A percentile compares a stretch with the other conserved stretches of the same genome.
Evolutionary conservation across 2,797 vertebrate species (phyloP).

Genomic region (Coilia nasus): DNA sequence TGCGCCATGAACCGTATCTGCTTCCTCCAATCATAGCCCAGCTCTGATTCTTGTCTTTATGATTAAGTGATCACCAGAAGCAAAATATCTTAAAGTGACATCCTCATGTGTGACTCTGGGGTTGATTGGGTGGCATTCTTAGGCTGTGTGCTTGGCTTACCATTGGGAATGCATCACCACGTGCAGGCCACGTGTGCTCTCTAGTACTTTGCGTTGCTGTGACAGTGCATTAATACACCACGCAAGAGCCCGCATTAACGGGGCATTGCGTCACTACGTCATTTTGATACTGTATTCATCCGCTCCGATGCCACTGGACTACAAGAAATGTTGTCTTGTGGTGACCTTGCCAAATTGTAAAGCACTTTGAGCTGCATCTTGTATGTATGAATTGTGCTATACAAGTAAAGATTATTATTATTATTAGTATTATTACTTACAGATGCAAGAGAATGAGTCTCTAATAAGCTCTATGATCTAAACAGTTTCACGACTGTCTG

Average conservation of each 20-base stretch:
- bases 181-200: not conserved
- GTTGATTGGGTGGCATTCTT: conserved; percentile 1
- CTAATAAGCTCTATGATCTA: not conserved
- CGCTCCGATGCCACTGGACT: no score
- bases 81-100: not conserved
- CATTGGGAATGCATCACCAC: not conserved
- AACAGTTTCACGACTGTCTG: conserved; percentile 16
- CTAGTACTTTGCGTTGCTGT: no score
- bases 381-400: no score
- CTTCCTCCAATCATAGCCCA: not conserved
- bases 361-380: no score
- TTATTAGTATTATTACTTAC: not conserved
- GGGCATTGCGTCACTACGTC: no score
- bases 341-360: no score
- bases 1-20: not conserved
- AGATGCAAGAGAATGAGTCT: conserved; percentile 12
- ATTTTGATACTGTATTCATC: no score
- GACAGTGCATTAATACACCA: no score
- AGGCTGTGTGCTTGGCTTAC: not conserved
- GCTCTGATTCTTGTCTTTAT: not conserved
- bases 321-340: no score
- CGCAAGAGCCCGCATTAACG: no score
- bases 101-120: not conserved
- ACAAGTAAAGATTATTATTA: no score
- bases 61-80: not conserved